These are phyloP conservation scores for Poicephalus meyeri DNA, from an alignment of 2,113 vertebrate species.

Conservation along the genomic window DNA sequence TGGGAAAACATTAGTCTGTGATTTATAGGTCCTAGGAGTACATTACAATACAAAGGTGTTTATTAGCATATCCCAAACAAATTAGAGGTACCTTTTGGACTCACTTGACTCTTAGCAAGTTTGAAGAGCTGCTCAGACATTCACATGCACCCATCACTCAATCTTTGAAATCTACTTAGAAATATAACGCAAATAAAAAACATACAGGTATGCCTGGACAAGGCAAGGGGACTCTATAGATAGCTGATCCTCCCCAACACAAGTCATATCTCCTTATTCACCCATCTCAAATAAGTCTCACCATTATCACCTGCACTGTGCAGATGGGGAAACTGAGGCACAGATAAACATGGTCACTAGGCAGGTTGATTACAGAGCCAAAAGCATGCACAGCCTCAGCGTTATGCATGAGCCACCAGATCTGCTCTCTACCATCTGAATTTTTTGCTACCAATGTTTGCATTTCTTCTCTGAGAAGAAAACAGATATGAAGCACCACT, in stretches of 20 bases:
- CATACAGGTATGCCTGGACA: not conserved
- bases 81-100: not conserved
- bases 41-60: not conserved
- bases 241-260: not conserved
- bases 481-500: not conserved
- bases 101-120: not conserved
- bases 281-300: not conserved
- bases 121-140: not conserved
- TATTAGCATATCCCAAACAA: not conserved
- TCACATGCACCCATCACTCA: not conserved
- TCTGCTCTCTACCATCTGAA: not conserved
- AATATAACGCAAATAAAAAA: not conserved
- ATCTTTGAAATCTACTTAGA: not conserved
- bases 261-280: not conserved
- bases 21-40: not conserved
- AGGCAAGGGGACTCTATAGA: not conserved
- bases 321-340: not conserved
- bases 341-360: rapidly evolving
- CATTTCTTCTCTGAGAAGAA: not conserved
- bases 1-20: not conserved
- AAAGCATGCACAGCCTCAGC: not conserved
- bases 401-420: not conserved
- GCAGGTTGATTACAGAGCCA: not conserved
- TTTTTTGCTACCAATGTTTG: not conserved
- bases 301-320: not conserved